Percentiles rank a stretch among this genome's conserved stretches.
Evolutionary conservation across 2,888 invertebrate genomes (phyloP).

Genomic region (Aphodius sticticus): DNA sequence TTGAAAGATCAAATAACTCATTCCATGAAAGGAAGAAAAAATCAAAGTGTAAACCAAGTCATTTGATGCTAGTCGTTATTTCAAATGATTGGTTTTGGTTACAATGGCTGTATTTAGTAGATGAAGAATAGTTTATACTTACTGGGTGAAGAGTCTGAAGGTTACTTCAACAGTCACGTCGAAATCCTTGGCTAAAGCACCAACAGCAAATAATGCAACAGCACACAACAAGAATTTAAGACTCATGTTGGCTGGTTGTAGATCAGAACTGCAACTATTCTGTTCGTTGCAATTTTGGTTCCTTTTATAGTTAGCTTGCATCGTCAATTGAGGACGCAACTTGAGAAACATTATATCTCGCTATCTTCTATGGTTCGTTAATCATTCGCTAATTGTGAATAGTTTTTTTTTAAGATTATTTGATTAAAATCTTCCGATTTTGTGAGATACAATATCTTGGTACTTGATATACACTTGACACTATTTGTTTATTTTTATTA

Average conservation of each 20-base stretch:
- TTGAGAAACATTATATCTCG: too few relatives aligned
- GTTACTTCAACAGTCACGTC: slow-evolving; percentile 11
- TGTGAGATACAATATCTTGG: too few relatives aligned
- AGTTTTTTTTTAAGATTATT: too few relatives aligned
- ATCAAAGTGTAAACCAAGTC: background rate
- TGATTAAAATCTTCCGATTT: too few relatives aligned
- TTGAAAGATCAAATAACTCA: background rate
- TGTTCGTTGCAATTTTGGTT: background rate
- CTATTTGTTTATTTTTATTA: too few relatives aligned
- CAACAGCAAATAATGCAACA: background rate
- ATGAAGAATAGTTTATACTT: background rate
- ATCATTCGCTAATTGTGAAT: background rate
- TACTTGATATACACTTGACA: too few relatives aligned
- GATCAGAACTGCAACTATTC: background rate
- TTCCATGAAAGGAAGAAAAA: too few relatives aligned
- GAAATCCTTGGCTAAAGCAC: slow-evolving; percentile 11
- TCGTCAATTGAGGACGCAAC: too few relatives aligned
- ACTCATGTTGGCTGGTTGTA: background rate
- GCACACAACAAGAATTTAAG: background rate
- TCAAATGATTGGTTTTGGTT: background rate
- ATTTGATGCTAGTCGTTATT: too few relatives aligned
- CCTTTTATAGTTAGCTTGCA: background rate
- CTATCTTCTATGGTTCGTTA: background rate
- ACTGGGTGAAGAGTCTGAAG: slow-evolving; percentile 16
- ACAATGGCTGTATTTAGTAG: background rate